Evolutionary conservation across 2,888 invertebrate genomes (phyloP), one percentile per base, ranked within the genome.

Genomic region (Ectobius pallidus): DNA sequence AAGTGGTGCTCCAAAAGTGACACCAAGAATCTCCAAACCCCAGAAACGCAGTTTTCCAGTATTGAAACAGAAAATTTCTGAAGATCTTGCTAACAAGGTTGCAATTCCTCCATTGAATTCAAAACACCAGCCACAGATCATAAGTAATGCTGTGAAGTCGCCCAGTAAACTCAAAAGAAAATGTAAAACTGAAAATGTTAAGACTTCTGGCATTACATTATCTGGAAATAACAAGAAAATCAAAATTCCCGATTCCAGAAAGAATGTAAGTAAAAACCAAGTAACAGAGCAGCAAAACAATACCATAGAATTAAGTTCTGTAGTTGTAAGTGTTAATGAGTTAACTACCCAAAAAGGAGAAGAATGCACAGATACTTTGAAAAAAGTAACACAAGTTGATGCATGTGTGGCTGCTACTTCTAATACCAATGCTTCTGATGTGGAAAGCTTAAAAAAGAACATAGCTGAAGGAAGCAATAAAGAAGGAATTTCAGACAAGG

Each of bases 41-140:
- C 58, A 71, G 39, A 52, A 71, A 62, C 42, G 49, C 30, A 22
- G 18, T 22, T 71, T 69, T 42, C 55, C 72, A 20, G 27, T 70
- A 34, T 42, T 75, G 9, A 69, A 70, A 7, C 72, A 71, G 27
- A 75, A 75, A 27, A 58, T 58, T 27, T 18, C 46, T n/a, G 61
- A 42, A 18, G 46, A 44, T 16, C 79, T 77, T 67, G 74, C 76
- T 1, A 79, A 79, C 69, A 79, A 79, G 73, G 78, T 78, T 16
- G 79, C 80, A 1, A 80, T 80, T 55, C 78, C 80, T 6, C 78
- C 80, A 3, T 77, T 79, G 34, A 67, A 63, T 4, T 70, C 76
- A 25, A 61, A 27, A 1, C 69, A 52, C 49, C 62, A 61, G 11
- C 52, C 61, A 18, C 61, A 61, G 30, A 42, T n/a, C 18, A n/a